These are phyloP conservation scores for Sanderia malayensis DNA, from an alignment of 30 jellyfish, hydroid and myxozoan genomes.

Conservation along the genomic window DNA sequence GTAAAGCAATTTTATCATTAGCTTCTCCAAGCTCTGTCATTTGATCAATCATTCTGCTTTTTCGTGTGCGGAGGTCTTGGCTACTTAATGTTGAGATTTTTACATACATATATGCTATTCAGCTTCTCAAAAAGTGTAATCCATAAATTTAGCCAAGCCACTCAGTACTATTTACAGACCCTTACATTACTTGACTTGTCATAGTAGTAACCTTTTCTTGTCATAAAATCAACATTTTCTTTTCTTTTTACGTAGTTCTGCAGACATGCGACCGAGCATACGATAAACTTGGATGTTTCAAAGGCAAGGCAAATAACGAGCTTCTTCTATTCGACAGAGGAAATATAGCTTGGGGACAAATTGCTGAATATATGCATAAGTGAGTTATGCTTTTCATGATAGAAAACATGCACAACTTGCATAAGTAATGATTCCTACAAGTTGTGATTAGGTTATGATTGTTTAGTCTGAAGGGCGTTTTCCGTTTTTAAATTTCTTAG, in stretches of 20 bases:
- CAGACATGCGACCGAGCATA: slow-evolving; percentile 28
- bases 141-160: too few relatives aligned
- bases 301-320: slow-evolving; percentile 2
- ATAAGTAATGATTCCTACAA: background rate
- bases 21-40: too few relatives aligned
- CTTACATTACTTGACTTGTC: too few relatives aligned
- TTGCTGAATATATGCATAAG: slow-evolving; percentile 12
- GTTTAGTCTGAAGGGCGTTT: background rate
- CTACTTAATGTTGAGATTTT: too few relatives aligned
- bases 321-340: slow-evolving; percentile 11
- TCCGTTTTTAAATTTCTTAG: background rate
- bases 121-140: too few relatives aligned
- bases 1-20: too few relatives aligned
- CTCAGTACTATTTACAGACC: too few relatives aligned
- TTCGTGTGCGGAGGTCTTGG: too few relatives aligned
- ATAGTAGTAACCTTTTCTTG: too few relatives aligned
- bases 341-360: slow-evolving; percentile 12
- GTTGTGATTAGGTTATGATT: background rate
- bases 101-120: too few relatives aligned
- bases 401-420: background rate
- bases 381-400: background rate
- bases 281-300: slow-evolving; percentile 36
- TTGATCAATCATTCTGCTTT: too few relatives aligned
- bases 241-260: background rate
- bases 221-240: too few relatives aligned